phyloP scores from a whole-genome alignment of 2,797 vertebrate genomes.

The Premnoplex brunnescens region DNA sequence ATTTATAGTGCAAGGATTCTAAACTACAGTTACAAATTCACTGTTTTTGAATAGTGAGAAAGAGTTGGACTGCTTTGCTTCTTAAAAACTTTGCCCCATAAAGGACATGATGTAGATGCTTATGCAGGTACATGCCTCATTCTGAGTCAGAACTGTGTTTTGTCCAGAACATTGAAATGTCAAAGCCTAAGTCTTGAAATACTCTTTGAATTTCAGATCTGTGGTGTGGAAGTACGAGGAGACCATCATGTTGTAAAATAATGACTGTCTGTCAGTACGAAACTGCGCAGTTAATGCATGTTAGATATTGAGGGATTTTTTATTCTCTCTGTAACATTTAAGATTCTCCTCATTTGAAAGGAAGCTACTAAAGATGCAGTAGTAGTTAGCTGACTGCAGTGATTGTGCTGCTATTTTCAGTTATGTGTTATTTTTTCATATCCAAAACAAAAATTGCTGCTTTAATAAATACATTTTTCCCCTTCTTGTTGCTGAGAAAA shows the following conservation, averaged over 20 bases:
- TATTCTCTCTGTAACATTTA: background rate
- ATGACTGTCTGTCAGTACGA: background rate
- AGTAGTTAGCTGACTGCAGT: background rate
- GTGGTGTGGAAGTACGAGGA: background rate
- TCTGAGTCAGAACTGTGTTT: background rate
- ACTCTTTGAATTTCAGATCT: background rate
- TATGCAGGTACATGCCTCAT: background rate
- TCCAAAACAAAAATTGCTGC: background rate
- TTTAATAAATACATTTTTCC: background rate
- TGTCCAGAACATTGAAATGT: background rate
- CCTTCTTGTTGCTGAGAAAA: background rate
- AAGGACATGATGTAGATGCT: accelerated
- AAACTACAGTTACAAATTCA: background rate
- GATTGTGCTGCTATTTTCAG: background rate
- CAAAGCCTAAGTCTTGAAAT: background rate
- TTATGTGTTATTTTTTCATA: background rate
- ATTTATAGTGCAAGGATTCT: background rate
- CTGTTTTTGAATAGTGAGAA: background rate
- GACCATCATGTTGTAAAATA: background rate
- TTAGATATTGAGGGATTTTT: background rate
- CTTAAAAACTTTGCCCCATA: background rate
- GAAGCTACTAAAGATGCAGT: background rate
- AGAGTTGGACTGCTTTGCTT: background rate
- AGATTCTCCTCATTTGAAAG: background rate
- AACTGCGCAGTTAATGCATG: background rate